phyloP scores from a whole-genome alignment of 2,888 invertebrate species.

The Euplagia quadripunctaria region DNA sequence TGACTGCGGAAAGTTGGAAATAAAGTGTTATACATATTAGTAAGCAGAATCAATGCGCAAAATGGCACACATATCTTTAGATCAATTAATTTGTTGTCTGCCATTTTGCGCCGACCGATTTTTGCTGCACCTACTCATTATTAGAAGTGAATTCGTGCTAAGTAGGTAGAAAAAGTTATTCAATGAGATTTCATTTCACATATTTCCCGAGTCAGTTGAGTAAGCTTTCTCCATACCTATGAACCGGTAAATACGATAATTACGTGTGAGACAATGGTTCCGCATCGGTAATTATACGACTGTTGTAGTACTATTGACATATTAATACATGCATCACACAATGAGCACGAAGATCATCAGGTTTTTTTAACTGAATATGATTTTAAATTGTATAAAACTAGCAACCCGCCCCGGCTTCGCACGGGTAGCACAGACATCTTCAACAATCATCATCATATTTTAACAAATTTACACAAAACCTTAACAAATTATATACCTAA shows the following conservation, averaged over 20 bases:
- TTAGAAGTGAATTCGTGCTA: neutral
- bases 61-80: neutral
- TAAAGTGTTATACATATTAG: neutral
- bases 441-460: no score
- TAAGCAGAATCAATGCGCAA: neutral
- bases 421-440: no score
- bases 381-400: slow-evolving; percentile 18
- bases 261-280: slow-evolving; percentile 68
- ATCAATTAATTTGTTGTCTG: neutral
- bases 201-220: slow-evolving; percentile 54
- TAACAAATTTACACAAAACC: no score
- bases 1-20: neutral
- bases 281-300: slow-evolving; percentile 58
- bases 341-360: slow-evolving; percentile 16
- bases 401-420: no score
- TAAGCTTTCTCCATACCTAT: slow-evolving; percentile 65
- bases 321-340: slow-evolving; percentile 21
- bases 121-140: neutral
- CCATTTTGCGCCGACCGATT: no score
- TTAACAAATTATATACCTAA: no score
- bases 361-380: slow-evolving; percentile 18
- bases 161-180: slow-evolving; percentile 1
- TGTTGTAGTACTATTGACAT: slow-evolving; percentile 46
- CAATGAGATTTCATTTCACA: slow-evolving; percentile 51
- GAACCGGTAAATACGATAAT: slow-evolving; percentile 62